Conservation (phyloP, 2,888 invertebrate genomes). For the Hoplodrina ambigua region DNA sequence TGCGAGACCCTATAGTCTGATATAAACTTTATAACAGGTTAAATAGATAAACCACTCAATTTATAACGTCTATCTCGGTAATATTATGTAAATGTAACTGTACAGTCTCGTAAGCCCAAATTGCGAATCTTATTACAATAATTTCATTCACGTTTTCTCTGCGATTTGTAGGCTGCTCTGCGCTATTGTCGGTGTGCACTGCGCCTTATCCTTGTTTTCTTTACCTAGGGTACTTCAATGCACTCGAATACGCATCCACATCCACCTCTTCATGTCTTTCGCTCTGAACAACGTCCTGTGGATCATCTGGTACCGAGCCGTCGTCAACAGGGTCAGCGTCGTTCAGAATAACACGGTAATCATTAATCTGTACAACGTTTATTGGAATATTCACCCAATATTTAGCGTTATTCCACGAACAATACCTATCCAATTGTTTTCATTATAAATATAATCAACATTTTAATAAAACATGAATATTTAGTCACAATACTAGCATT, state of each 20-base stretch:
- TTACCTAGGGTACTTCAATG: slow-evolving; percentile 91
- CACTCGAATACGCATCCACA: slow-evolving; percentile 94
- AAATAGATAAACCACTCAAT: background rate
- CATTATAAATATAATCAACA: background rate
- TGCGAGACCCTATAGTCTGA: no score
- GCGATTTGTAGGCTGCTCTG: slow-evolving; percentile 13
- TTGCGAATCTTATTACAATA: slow-evolving; percentile 24
- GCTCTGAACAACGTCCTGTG: slow-evolving; percentile 94
- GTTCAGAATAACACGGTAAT: slow-evolving; percentile 91
- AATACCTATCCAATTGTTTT: no score
- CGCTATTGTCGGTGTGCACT: background rate
- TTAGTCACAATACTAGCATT: background rate
- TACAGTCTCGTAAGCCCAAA: background rate
- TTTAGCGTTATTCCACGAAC: background rate
- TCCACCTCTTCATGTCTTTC: slow-evolving; percentile 94
- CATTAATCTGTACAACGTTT: background rate
- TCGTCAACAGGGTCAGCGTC: slow-evolving; percentile 90
- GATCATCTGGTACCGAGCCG: slow-evolving; percentile 93
- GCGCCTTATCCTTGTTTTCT: slow-evolving; percentile 28
- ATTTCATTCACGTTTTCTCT: background rate
- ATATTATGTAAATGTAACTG: background rate
- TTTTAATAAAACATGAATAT: background rate
- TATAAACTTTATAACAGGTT: background rate
- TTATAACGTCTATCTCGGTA: background rate
- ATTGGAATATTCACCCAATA: no score